Base-by-base conservation (phyloP, 2,113 vertebrate species). In the Chionomys nivalis region DNA sequence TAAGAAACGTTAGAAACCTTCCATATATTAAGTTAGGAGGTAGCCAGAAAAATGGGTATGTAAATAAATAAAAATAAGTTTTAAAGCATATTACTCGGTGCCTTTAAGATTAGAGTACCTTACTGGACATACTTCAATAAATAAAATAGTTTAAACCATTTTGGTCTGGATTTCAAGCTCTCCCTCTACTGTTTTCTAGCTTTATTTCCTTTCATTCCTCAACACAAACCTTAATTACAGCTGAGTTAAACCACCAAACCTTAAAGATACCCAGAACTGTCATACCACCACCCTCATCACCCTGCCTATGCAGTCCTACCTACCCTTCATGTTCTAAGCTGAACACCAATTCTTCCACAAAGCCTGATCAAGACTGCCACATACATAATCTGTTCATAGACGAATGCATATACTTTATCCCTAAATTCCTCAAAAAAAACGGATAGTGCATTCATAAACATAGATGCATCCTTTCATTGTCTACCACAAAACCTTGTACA, bases 381-480 rank as follows among this genome's bases (percentile, higher is more conserved):
- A 70, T 77, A 93, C 0, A 70, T 77, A 68, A 73, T 52, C 72
- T 92, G 28, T 92, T 78, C 91, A 94, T 0, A 66, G 63, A 65
- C 19, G 36, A 39, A 94, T 47, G 26, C 49, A 55, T 87, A 55
- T 16, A 86, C 82, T 93, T 47, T 86, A 63, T 86, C 19, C 72
- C 76, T 76, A 92, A 94, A 93, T 68, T 73, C 36, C n/a, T 83
- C 8, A 93, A 76, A 42, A 94, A 94, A 96, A 55, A 92, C 7
- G 4, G 36, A 68, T 7, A 90, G 19, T 42, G 11, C 61, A 39
- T 61, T 82, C 55, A 65, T 65, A 85, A 70, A 85, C 65, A 86
- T 26, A 92, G 23, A 94, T 24, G 7, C 26, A 91, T 47, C 49
- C 91, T 90, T 81, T 76, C 90, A 87, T 0, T 66, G 75, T 36